Percentiles rank a stretch among this genome's conserved stretches.
phyloP scores from a whole-genome alignment of 2,113 vertebrate species.

The Gallinago paraguaiae region DNA sequence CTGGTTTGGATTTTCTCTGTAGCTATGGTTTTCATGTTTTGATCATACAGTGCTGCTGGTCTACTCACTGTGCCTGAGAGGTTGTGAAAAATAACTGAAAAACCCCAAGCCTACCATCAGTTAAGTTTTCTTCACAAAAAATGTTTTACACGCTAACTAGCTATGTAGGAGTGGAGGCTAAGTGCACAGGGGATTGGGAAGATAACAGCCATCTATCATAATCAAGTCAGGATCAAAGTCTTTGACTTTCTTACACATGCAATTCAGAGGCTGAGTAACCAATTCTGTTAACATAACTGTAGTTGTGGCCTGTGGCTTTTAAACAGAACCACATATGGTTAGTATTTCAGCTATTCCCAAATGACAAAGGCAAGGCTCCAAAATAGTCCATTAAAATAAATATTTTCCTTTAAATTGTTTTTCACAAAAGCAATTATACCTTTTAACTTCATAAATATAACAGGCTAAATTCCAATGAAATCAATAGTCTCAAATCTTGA shows the following conservation, averaged over 20 bases:
- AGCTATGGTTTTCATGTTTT: background rate
- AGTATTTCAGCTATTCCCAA: conserved; percentile 26
- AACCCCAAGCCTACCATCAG: background rate
- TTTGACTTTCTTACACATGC: background rate
- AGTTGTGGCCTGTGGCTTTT: conserved; percentile 23
- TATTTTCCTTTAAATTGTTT: background rate
- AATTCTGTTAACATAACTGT: background rate
- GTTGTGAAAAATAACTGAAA: background rate
- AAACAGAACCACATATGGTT: background rate
- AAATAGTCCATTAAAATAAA: background rate
- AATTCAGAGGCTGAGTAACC: background rate
- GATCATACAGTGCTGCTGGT: background rate
- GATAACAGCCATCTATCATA: background rate
- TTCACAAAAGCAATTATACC: background rate
- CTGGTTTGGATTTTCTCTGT: background rate
- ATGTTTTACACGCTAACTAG: background rate
- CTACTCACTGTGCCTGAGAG: background rate
- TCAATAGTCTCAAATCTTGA: background rate
- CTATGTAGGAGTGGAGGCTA: background rate
- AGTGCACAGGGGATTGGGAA: background rate
- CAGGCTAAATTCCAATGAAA: background rate
- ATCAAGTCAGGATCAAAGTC: background rate
- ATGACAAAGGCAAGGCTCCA: background rate
- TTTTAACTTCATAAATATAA: background rate
- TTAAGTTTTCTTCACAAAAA: background rate